These are phyloP conservation scores for Minunthozetes semirufus DNA, from an alignment of 2,888 invertebrate species.

Conservation along the genomic window DNA sequence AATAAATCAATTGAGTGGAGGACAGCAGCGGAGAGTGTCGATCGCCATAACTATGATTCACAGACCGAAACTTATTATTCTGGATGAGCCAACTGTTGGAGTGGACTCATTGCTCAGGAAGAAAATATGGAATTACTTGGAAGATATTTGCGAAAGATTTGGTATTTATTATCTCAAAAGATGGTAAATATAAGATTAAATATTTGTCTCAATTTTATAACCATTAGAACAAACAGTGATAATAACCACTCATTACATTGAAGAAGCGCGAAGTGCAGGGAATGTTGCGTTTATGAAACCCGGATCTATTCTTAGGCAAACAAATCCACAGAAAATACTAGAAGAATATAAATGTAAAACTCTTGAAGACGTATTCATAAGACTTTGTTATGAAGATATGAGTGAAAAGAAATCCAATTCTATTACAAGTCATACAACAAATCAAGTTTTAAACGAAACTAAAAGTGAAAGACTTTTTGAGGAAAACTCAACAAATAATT, in stretches of 20 bases:
- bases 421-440: not conserved
- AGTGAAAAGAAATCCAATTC: not conserved
- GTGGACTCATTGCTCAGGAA: slow-evolving; percentile 71
- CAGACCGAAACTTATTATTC: slow-evolving; percentile 79
- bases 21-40: slow-evolving; percentile 82
- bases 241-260: slow-evolving; percentile 34
- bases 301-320: slow-evolving; percentile 26
- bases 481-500: not conserved
- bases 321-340: slow-evolving; percentile 14
- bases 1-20: slow-evolving; percentile 56
- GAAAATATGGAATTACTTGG: slow-evolving; percentile 89
- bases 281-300: slow-evolving; percentile 30
- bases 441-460: not conserved
- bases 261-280: slow-evolving; percentile 31
- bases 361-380: slow-evolving; percentile 33
- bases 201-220: not conserved
- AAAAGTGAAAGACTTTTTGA: not conserved
- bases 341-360: slow-evolving; percentile 15
- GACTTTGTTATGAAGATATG: slow-evolving; percentile 24
- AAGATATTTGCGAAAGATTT: slow-evolving; percentile 78
- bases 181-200: not conserved
- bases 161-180: not conserved
- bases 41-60: slow-evolving; percentile 87
- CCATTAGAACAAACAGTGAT: slow-evolving; percentile 30
- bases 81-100: slow-evolving; percentile 88